These are phyloP conservation scores for Calameuta idolon DNA, from an alignment of 2,888 invertebrate genomes.

Conservation along the genomic window DNA sequence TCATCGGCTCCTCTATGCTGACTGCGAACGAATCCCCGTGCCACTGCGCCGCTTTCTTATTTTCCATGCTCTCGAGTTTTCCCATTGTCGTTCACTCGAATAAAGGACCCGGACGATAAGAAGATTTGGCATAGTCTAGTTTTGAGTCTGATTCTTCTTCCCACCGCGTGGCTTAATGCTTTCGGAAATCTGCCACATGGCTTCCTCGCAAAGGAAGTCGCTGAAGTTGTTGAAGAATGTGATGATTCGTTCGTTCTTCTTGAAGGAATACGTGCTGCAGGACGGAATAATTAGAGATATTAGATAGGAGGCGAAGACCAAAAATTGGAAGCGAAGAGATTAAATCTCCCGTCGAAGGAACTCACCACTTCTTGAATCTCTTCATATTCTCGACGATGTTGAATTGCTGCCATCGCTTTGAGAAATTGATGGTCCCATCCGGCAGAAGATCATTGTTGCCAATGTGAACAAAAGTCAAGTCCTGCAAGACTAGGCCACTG, in stretches of 20 bases:
- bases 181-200: constrained; percentile 98
- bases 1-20: too few relatives aligned
- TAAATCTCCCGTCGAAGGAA: constrained; percentile 33
- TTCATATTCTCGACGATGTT: constrained; percentile 98
- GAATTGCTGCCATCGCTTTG: constrained; percentile 98
- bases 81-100: too few relatives aligned
- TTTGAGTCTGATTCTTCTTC: constrained; percentile 68
- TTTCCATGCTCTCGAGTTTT: too few relatives aligned
- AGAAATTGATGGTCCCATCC: constrained; percentile 92
- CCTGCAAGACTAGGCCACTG: constrained; percentile 97
- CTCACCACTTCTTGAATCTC: constrained; percentile 95
- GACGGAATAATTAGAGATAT: constrained; percentile 30
- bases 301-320: constrained; percentile 13
- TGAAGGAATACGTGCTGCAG: constrained; percentile 90
- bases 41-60: too few relatives aligned
- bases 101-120: constrained; percentile 42
- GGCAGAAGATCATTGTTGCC: constrained; percentile 93
- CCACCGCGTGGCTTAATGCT: constrained; percentile 91
- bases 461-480: constrained; percentile 98
- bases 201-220: constrained; percentile 95
- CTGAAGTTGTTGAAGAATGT: constrained; percentile 97
- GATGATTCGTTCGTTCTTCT: constrained; percentile 93
- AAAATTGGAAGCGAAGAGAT: neutral
- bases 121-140: constrained; percentile 52
- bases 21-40: too few relatives aligned